phyloP scores from a whole-genome alignment of 1,140 invertebrate genomes.

The Parasteatoda tepidariorum region DNA sequence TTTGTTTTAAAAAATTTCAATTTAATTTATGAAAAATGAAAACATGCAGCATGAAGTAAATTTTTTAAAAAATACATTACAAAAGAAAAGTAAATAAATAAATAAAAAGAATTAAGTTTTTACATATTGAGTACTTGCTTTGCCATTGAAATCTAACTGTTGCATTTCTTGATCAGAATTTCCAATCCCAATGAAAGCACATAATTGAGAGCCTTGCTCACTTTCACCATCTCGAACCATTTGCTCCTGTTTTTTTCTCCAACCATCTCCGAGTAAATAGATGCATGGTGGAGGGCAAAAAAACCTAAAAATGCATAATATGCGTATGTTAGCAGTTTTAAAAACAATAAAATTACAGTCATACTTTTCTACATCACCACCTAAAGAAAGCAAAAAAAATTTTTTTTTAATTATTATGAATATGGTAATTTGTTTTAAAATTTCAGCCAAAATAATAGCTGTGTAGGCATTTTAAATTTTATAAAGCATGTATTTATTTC shows the following conservation, averaged over 20 bases:
- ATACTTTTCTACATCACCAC: not conserved
- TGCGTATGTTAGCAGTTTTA: not conserved
- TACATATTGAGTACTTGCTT: constrained; percentile 72
- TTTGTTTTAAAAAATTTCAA: no score
- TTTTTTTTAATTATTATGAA: not conserved
- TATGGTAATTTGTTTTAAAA: no score
- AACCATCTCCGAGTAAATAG: constrained; percentile 97
- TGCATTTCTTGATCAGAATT: constrained; percentile 99
- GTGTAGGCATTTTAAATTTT: no score
- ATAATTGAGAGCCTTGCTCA: constrained; percentile 90
- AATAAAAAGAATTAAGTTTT: no score
- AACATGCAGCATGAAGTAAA: no score
- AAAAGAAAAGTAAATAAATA: no score
- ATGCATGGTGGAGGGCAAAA: constrained; percentile 99
- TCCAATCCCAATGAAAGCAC: constrained; percentile 98
- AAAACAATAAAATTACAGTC: no score
- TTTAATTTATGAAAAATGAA: no score
- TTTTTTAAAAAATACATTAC: no score
- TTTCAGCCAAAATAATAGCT: no score
- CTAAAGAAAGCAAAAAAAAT: not conserved
- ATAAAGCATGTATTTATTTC: no score
- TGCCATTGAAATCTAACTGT: constrained; percentile 92
- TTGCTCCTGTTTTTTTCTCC: constrained; percentile 92
- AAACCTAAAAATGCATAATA: constrained; percentile 72
- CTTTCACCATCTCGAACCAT: constrained; percentile 85